These are phyloP conservation scores for Andricus quercusramuli DNA, from an alignment of 2,888 invertebrate species.

Conservation along the genomic window DNA sequence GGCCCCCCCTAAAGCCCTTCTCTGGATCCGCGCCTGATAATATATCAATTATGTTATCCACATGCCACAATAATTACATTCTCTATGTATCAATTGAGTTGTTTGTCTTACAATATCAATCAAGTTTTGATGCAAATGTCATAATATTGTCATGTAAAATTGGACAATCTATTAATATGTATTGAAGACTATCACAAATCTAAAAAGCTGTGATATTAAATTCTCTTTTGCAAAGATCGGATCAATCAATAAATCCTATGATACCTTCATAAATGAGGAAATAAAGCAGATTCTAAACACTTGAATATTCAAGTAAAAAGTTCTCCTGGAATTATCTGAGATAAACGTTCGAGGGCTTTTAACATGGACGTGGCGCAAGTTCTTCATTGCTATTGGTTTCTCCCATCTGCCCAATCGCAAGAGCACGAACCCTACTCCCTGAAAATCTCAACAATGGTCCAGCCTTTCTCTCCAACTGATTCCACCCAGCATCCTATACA, in stretches of 20 bases:
- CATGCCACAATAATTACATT: background rate
- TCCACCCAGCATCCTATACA: slow-evolving; percentile 44
- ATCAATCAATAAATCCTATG: background rate
- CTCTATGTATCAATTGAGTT: background rate
- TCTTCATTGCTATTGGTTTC: slow-evolving; percentile 68
- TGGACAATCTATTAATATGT: background rate
- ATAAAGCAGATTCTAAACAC: background rate
- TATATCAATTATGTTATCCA: background rate
- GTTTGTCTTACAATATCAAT: background rate
- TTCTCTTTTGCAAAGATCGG: background rate
- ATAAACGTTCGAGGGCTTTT: slow-evolving; percentile 45
- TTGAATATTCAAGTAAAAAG: background rate
- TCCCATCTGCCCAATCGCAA: slow-evolving; percentile 65
- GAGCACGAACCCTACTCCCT: slow-evolving; percentile 65
- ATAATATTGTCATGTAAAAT: background rate
- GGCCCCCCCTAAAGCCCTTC: no score
- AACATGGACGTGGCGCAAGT: slow-evolving; percentile 65
- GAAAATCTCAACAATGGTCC: slow-evolving; percentile 64
- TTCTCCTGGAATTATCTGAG: background rate
- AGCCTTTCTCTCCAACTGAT: slow-evolving; percentile 60
- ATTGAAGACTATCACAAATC: background rate
- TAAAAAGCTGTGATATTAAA: background rate
- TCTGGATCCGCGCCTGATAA: no score
- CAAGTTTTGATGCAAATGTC: background rate
- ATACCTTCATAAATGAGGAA: background rate